Conservation (phyloP, 2,113 vertebrate genomes). For the Sterna hirundo region DNA sequence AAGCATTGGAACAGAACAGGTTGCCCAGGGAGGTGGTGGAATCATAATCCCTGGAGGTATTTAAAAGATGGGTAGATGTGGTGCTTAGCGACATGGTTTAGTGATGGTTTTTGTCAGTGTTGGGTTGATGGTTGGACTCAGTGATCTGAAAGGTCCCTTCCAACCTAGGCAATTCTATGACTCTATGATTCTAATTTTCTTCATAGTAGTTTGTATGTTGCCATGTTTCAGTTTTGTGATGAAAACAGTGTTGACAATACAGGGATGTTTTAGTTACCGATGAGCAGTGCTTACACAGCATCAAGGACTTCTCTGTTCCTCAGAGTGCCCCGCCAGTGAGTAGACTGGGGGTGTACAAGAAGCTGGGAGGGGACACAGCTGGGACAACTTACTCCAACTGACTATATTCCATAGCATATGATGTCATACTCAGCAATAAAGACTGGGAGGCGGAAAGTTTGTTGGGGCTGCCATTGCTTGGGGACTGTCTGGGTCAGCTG, state of each 20-base stretch:
- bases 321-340: fast-evolving
- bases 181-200: background rate
- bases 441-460: background rate
- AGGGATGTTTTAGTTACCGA: background rate
- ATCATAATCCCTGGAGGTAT: no score
- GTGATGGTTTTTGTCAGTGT: no score
- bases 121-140: no score
- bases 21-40: no score
- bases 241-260: background rate
- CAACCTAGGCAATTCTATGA: no score
- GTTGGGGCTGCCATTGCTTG: background rate
- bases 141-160: no score
- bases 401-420: background rate
- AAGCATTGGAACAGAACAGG: no score
- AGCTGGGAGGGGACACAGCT: background rate
- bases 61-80: no score
- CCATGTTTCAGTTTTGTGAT: background rate
- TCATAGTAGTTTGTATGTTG: background rate
- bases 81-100: no score
- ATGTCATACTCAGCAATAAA: background rate
- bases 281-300: fast-evolving
- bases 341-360: background rate
- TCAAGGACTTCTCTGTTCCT: background rate
- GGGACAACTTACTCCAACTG: background rate
- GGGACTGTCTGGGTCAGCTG: background rate